phyloP scores from a whole-genome alignment of 2,888 invertebrate species.

The Aphrophora alni region DNA sequence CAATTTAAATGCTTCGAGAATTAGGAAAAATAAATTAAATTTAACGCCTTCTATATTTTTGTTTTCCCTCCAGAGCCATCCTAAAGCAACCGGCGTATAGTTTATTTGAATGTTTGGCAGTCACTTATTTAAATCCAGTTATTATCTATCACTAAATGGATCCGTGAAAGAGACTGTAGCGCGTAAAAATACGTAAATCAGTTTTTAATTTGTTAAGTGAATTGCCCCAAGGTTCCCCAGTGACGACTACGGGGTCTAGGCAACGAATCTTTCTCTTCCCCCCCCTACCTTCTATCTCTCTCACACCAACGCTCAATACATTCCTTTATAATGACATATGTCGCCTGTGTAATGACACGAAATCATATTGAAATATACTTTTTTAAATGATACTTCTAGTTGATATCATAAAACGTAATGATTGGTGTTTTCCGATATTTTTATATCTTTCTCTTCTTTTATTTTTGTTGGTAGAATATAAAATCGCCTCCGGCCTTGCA shows the following conservation, averaged over 20 bases:
- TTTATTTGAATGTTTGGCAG: not conserved
- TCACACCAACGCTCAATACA: not conserved
- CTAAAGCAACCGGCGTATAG: not conserved
- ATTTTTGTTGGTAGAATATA: not conserved
- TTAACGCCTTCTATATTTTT: too few species aligned
- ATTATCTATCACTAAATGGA: not conserved
- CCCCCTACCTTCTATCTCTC: not conserved
- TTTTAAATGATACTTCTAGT: not conserved
- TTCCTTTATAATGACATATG: slow-evolving; percentile 6
- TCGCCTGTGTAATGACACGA: not conserved
- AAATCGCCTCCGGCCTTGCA: not conserved
- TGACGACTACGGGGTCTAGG: not conserved
- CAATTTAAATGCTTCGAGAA: too few species aligned
- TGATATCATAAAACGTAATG: not conserved
- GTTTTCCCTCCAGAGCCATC: not conserved
- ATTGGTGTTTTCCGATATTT: not conserved
- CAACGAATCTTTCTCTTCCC: not conserved
- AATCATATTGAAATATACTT: slow-evolving; percentile 6
- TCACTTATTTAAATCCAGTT: not conserved
- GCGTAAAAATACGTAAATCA: not conserved
- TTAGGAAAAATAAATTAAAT: too few species aligned
- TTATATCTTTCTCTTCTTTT: not conserved
- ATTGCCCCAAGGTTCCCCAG: not conserved
- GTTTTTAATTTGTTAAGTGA: slow-evolving; percentile 9
- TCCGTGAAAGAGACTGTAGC: not conserved